A percentile compares a stretch with the other conserved stretches of the same genome.
These are phyloP conservation scores for Tolypeutes matacus DNA, from an alignment of 2,797 vertebrate species.

Conservation along the genomic window DNA sequence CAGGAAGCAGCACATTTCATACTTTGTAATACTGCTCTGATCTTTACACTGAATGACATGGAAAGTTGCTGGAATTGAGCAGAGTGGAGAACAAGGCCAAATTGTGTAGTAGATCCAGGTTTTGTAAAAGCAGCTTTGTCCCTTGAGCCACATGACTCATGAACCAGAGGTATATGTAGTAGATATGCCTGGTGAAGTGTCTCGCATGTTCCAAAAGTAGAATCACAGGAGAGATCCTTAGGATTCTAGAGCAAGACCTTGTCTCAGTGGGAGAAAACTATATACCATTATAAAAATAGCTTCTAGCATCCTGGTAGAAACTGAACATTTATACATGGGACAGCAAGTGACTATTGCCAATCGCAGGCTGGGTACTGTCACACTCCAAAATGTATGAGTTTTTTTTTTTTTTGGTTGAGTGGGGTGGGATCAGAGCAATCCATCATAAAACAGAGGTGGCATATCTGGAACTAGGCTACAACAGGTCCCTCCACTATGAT, in stretches of 20 bases:
- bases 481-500: background rate
- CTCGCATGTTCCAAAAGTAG: background rate
- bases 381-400: background rate
- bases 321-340: background rate
- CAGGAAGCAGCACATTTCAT: background rate
- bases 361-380: background rate
- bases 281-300: background rate
- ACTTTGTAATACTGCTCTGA: background rate
- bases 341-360: background rate
- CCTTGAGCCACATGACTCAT: background rate
- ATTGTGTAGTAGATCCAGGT: background rate
- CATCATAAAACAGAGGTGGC: background rate
- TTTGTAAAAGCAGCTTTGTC: background rate
- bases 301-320: background rate
- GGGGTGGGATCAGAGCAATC: background rate
- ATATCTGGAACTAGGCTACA: background rate
- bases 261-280: background rate
- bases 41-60: constrained; percentile 31
- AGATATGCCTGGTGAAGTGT: background rate
- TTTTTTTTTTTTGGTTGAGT: too few relatives aligned
- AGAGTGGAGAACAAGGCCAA: background rate
- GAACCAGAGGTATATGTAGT: background rate
- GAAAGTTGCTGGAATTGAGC: background rate
- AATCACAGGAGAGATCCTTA: background rate
- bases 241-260: background rate